Base-by-base conservation (phyloP, 1,140 invertebrate genomes). In the Battus philenor region DNA sequence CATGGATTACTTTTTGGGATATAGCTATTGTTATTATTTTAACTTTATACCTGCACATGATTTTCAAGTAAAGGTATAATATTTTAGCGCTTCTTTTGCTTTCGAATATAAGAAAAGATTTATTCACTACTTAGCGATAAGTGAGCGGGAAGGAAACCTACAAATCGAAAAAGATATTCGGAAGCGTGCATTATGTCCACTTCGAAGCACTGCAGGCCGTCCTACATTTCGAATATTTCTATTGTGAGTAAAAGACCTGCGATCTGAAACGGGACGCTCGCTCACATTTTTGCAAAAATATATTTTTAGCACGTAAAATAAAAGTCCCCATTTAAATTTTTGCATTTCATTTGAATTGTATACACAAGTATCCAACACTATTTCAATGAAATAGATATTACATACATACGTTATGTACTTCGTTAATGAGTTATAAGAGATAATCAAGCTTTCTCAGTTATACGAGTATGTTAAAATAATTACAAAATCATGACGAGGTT, bases 401-500 rank as follows among this genome's bases (percentile, higher is more conserved):
- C n/a, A 24, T 5, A 24, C n/a, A 24, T 24, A 5, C 5, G 5
- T 24, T 24, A 24, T 7, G 5, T n/a, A 24, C 5, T 24, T 24
- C n/a, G 22, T 5, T 24, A n/a, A 24, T 24, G 22, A 24, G 22
- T 7, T 24, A 24, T 24, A 5, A n/a, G 26, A 10, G 8, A 29
- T n/a, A 29, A 29, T 9, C 5, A 20, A 8, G 6, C 26, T 6
- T 29, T 29, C 8, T 29, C 26, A 24, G 22, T 7, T 24, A 24
- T 7, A 24, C 5, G 5, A 7, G 5, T n/a, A 24, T 24, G n/a
- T 24, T 9, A 9, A 29, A 29, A 29, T 41, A 27, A 70, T 70
- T 59, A 59, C 51, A 49, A 58, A 64, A 59, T 58, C 59, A 61
- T 69, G 67, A 64, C 59, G 51, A 41, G 58, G 53, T 60, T 44